A percentile compares a stretch with the other conserved stretches of the same genome.
phyloP scores from a whole-genome alignment of 2,888 invertebrate species.

The Agrilus mali region DNA sequence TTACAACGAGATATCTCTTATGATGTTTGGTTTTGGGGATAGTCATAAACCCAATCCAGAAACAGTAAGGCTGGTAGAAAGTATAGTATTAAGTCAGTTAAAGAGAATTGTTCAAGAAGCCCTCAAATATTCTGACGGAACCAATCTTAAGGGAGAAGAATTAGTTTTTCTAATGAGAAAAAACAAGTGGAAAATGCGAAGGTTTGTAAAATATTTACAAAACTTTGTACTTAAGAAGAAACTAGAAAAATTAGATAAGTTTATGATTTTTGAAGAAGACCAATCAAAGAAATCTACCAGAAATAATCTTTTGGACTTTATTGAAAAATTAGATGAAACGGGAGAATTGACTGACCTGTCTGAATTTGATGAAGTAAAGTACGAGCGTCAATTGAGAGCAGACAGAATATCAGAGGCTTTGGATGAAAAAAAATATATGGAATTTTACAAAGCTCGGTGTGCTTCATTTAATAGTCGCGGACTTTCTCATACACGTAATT shows the following conservation, averaged over 20 bases:
- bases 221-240: constrained; percentile 40
- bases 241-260: constrained; percentile 29
- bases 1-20: constrained; percentile 63
- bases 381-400: constrained; percentile 47
- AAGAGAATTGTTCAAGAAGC: constrained; percentile 66
- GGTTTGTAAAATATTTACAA: constrained; percentile 61
- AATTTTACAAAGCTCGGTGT: constrained; percentile 67
- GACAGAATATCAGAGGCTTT: constrained; percentile 45
- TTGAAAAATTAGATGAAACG: constrained; percentile 42
- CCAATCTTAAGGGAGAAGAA: constrained; percentile 40
- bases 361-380: constrained; percentile 42
- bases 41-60: constrained; percentile 68
- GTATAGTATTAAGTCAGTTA: constrained; percentile 70
- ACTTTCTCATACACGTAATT: constrained; percentile 19
- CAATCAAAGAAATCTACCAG: constrained; percentile 40
- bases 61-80: constrained; percentile 74
- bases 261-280: constrained; percentile 16
- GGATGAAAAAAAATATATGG: constrained; percentile 52
- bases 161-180: constrained; percentile 74
- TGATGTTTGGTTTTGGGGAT: constrained; percentile 93
- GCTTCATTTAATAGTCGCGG: constrained; percentile 48
- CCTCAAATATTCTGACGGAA: constrained; percentile 51
- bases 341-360: constrained; percentile 41
- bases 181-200: constrained; percentile 62
- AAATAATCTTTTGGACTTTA: constrained; percentile 37